These are phyloP conservation scores for Gambusia affinis DNA, from an alignment of 2,113 vertebrate genomes.

Conservation along the genomic window DNA sequence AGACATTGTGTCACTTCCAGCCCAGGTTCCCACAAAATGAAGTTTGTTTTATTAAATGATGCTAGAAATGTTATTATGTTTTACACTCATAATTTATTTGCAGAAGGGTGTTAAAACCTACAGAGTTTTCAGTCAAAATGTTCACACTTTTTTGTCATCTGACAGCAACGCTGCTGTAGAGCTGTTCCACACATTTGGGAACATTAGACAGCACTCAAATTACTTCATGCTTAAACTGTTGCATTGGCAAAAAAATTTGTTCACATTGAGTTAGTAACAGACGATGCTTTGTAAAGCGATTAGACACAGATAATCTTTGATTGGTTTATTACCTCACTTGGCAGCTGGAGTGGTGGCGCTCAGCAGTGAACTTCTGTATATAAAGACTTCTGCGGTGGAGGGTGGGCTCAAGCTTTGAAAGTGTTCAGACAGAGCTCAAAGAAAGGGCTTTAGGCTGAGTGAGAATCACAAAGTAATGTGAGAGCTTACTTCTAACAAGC, in stretches of 20 bases:
- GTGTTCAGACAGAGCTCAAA: constrained; percentile 8
- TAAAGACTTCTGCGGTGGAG: constrained; percentile 4
- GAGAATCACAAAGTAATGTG: constrained; percentile 7
- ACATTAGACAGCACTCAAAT: background rate
- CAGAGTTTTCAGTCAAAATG: background rate
- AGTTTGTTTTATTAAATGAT: background rate
- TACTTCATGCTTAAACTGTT: background rate
- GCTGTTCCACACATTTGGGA: background rate
- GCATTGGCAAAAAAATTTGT: background rate
- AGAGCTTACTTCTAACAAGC: constrained; percentile 4
- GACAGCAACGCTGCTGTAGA: too few species aligned
- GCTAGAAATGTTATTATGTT: background rate
- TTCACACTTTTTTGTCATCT: background rate
- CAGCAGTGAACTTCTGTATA: constrained; percentile 8
- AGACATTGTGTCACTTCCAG: background rate
- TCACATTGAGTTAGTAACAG: background rate
- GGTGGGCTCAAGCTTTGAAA: constrained; percentile 17
- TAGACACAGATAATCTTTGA: constrained; percentile 24
- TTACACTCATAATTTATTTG: too few species aligned
- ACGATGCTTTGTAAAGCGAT: constrained; percentile 5
- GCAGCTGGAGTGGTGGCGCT: constrained; percentile 6
- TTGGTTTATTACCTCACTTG: constrained; percentile 19
- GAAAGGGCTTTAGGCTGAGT: constrained; percentile 19
- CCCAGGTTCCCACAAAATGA: background rate
- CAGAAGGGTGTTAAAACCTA: too few species aligned